Conservation (phyloP, 2,113 vertebrate species). For the Nettapus auritus region DNA sequence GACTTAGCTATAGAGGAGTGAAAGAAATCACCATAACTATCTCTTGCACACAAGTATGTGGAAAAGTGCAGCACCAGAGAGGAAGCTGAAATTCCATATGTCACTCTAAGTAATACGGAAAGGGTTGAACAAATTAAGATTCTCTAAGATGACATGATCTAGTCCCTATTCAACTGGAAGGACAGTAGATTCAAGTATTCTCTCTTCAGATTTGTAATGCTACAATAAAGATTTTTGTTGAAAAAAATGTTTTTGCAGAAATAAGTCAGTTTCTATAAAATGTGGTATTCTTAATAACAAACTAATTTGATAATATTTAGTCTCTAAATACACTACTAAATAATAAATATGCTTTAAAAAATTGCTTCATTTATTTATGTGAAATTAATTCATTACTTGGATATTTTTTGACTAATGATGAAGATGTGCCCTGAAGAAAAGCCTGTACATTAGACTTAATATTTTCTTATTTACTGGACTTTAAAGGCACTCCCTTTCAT, state of each 20-base stretch:
- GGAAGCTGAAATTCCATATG: background rate
- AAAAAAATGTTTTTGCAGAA: background rate
- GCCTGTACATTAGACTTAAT: background rate
- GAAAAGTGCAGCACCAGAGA: background rate
- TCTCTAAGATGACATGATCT: rapidly evolving
- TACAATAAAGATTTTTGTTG: background rate
- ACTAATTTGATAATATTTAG: background rate
- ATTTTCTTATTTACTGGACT: background rate
- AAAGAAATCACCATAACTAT: background rate
- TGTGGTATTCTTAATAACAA: background rate
- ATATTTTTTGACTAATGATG: background rate
- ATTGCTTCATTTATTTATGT: background rate
- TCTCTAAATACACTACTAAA: background rate
- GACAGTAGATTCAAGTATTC: background rate
- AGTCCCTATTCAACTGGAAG: background rate
- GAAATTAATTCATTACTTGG: background rate
- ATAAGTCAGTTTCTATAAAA: background rate
- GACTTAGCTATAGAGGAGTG: background rate
- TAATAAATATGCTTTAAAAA: background rate
- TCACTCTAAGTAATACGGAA: background rate
- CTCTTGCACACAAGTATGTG: background rate
- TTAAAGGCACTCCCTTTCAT: background rate
- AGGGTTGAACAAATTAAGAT: background rate
- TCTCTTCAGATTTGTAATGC: background rate
- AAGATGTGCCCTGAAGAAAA: background rate